These are phyloP conservation scores for Phrixothrix hirtus DNA, from an alignment of 2,888 invertebrate genomes.

Conservation along the genomic window DNA sequence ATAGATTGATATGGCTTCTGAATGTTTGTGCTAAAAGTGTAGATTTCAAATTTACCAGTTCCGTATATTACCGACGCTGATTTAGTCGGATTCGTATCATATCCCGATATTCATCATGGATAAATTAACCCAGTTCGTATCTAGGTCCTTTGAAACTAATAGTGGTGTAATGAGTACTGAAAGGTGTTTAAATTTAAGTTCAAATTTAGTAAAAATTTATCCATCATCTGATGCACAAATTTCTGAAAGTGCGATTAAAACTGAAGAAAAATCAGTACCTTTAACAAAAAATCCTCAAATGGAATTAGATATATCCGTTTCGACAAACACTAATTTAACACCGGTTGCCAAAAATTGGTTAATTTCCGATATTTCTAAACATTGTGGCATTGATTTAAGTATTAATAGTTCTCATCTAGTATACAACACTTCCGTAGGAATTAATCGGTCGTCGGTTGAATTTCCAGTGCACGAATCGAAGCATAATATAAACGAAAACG, in stretches of 20 bases:
- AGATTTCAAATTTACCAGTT: conserved; percentile 45
- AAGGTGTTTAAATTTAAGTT: conserved; percentile 47
- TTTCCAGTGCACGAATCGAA: conserved; percentile 6
- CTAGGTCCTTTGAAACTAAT: conserved; percentile 77
- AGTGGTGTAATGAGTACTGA: conserved; percentile 46
- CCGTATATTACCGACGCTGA: conserved; percentile 10
- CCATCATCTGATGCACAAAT: conserved; percentile 16
- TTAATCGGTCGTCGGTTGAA: conserved; percentile 12
- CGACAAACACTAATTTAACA: conserved; percentile 23
- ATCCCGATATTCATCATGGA: conserved; percentile 64
- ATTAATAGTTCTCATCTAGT: conserved; percentile 38
- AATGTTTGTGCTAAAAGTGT: conserved; percentile 52
- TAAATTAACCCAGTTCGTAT: conserved; percentile 88
- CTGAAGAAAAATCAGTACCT: conserved; percentile 41
- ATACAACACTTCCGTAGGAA: conserved; percentile 19
- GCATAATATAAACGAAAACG: conserved; percentile 5
- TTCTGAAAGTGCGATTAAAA: conserved; percentile 41
- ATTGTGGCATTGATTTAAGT: conserved; percentile 50
- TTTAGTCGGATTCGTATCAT: conserved; percentile 16
- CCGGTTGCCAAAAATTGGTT: conserved; percentile 55
- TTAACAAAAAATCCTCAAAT: conserved; percentile 24
- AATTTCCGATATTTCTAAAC: conserved; percentile 49
- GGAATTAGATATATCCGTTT: conserved; percentile 25
- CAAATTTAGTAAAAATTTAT: conserved; percentile 38
- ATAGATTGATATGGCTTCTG: conserved; percentile 47